Evolutionary conservation across 2,888 invertebrate genomes (phyloP).

Genomic region (Amblyteles armatorius): DNA sequence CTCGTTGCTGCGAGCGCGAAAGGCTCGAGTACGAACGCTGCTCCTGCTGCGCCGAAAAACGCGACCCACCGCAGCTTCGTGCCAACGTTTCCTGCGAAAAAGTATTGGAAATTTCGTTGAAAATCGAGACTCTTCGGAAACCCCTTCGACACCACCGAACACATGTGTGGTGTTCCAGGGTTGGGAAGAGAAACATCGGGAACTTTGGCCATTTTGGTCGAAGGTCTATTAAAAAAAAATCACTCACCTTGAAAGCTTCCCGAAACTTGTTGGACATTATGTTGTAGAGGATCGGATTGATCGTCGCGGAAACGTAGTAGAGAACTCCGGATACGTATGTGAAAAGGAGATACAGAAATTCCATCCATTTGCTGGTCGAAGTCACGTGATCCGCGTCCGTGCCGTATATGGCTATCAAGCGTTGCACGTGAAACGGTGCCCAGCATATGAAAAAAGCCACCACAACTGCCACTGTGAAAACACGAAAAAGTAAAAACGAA

Average conservation of each 20-base stretch:
- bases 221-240: not conserved
- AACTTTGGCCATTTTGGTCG: too few relatives aligned
- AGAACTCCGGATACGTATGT: constrained; percentile 95
- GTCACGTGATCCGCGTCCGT: constrained; percentile 81
- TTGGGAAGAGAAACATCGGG: too few relatives aligned
- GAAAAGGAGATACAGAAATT: constrained; percentile 88
- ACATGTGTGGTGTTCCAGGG: too few relatives aligned
- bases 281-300: constrained; percentile 97
- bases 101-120: too few relatives aligned
- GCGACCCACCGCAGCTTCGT: constrained; percentile 83
- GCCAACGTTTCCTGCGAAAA: constrained; percentile 86
- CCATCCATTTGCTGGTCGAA: constrained; percentile 83
- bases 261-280: constrained; percentile 98
- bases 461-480: constrained; percentile 92
- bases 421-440: constrained; percentile 97
- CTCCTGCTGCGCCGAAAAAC: constrained; percentile 79
- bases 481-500: constrained; percentile 2
- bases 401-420: constrained; percentile 92
- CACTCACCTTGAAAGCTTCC: constrained; percentile 94
- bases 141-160: too few relatives aligned
- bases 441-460: constrained; percentile 96
- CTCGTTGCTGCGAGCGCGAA: constrained; percentile 86
- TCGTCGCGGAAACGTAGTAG: constrained; percentile 96
- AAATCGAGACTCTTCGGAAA: too few relatives aligned
- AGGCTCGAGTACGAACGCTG: constrained; percentile 87